Evolutionary conservation across 2,113 vertebrate genomes (phyloP).

Genomic region (Cebus imitator): DNA sequence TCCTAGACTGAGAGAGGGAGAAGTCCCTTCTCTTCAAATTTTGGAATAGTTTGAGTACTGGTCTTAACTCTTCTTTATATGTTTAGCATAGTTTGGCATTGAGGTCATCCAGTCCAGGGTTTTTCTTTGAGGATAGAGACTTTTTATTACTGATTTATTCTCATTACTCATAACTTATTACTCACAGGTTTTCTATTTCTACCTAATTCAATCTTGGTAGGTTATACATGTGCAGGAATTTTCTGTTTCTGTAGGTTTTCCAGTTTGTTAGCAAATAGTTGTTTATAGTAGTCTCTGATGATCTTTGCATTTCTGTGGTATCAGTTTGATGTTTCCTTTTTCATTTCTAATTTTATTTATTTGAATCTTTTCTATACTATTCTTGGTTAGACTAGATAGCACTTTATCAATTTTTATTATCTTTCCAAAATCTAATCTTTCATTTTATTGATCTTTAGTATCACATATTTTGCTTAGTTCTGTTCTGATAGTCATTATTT

Average conservation of each 20-base stretch:
- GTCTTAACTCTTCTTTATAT: background rate
- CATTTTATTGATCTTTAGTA: background rate
- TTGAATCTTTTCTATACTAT: background rate
- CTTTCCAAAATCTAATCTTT: background rate
- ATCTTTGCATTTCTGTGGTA: background rate
- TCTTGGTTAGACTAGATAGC: background rate
- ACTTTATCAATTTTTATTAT: background rate
- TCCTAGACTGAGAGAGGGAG: background rate
- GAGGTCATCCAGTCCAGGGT: background rate
- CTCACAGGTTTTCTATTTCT: background rate
- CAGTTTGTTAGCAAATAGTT: background rate
- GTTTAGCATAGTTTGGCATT: background rate
- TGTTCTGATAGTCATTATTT: background rate
- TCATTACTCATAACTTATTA: background rate
- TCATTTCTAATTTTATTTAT: background rate
- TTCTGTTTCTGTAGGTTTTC: background rate
- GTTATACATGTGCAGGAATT: background rate
- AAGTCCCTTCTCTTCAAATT: background rate
- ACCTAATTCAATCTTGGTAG: background rate
- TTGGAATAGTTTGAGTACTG: background rate
- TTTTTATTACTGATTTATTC: background rate
- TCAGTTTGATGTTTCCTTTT: background rate
- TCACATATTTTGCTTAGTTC: background rate
- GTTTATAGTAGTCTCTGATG: background rate
- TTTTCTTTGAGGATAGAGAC: background rate